A percentile compares a stretch with the other conserved stretches of the same genome.
phyloP scores from a whole-genome alignment of 2,797 vertebrate genomes.

The Crocidura indochinensis region DNA sequence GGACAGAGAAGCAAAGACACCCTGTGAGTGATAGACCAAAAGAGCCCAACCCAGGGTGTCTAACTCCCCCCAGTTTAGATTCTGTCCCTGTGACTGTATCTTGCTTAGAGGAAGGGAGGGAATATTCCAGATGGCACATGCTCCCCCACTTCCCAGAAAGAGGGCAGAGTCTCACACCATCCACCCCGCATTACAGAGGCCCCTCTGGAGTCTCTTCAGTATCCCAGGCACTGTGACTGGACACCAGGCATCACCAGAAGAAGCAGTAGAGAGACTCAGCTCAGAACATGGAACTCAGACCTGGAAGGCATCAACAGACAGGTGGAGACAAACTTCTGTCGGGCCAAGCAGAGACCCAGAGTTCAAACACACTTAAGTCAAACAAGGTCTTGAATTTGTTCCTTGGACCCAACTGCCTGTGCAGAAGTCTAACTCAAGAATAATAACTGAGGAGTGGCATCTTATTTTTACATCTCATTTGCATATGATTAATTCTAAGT shows the following conservation, averaged over 20 bases:
- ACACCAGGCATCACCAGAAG: background rate
- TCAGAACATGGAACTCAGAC: background rate
- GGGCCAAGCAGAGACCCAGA: slow-evolving; percentile 36
- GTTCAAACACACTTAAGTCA: slow-evolving; percentile 71
- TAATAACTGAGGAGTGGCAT: slow-evolving; percentile 81
- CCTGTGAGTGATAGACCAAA: background rate
- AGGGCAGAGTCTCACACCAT: background rate
- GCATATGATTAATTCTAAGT: slow-evolving; percentile 83
- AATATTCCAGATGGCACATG: background rate
- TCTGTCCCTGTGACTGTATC: background rate
- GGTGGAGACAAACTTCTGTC: background rate
- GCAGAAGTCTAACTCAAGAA: slow-evolving; percentile 78
- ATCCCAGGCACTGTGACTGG: background rate
- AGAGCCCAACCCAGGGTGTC: background rate
- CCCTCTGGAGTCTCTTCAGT: background rate
- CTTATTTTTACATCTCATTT: slow-evolving; percentile 85
- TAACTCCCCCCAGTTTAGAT: background rate
- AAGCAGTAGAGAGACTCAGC: background rate
- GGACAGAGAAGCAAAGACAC: slow-evolving; percentile 12
- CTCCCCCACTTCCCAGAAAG: background rate
- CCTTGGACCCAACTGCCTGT: slow-evolving; percentile 69
- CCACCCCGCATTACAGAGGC: slow-evolving; percentile 12
- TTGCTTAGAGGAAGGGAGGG: background rate
- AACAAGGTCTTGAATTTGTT: slow-evolving; percentile 77
- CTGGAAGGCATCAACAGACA: background rate